Evolutionary conservation across 2,888 invertebrate species (phyloP).

Genomic region (Penaeus monodon): DNA sequence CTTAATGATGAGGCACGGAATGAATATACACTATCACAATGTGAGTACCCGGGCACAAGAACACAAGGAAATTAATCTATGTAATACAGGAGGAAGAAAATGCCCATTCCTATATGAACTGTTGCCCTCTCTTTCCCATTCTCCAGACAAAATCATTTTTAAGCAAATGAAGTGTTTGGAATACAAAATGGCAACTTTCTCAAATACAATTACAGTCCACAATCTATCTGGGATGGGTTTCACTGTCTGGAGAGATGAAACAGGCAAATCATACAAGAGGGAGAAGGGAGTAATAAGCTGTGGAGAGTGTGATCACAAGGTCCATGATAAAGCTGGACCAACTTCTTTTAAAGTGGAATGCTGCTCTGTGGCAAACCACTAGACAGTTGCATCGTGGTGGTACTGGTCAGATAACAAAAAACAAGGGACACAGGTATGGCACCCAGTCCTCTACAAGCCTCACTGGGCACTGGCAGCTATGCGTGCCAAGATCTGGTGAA

Average conservation of each 20-base stretch:
- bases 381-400: not conserved
- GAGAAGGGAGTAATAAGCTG: too few species aligned
- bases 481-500: conserved; percentile 48
- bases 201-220: too few species aligned
- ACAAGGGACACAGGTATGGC: not conserved
- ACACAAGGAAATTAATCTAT: not conserved
- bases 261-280: too few species aligned
- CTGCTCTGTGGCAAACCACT: not conserved
- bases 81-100: conserved; percentile 18
- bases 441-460: not conserved
- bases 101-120: conserved; percentile 36
- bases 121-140: not conserved
- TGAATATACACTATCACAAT: conserved; percentile 40
- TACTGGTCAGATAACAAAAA: not conserved
- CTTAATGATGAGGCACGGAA: conserved; percentile 25
- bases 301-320: not conserved
- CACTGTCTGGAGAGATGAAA: too few species aligned
- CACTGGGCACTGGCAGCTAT: conserved; percentile 40
- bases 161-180: too few species aligned
- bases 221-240: too few species aligned
- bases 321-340: too few species aligned
- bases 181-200: too few species aligned
- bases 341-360: not conserved
- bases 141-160: not conserved
- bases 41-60: conserved; percentile 37